Base-by-base conservation (phyloP, 2,888 invertebrate genomes). In the Ectemnius cavifrons region DNA sequence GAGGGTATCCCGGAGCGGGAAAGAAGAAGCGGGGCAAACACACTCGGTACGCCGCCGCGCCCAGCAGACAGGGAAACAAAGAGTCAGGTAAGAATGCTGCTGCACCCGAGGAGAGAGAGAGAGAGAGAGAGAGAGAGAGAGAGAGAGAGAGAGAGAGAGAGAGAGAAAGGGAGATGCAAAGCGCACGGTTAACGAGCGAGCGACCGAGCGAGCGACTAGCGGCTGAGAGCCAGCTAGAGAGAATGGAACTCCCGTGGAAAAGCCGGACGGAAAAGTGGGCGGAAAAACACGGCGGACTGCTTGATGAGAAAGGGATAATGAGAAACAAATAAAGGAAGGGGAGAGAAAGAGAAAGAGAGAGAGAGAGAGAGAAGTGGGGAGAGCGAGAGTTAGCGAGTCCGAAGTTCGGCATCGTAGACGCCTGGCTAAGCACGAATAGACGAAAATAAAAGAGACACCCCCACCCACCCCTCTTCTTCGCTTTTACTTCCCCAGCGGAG, bases 1-100 rank as follows among this genome's bases (percentile, higher is more conserved):
- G n/a, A 14, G 52, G 5, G 52, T 52, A 37, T 37, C 37, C 11
- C 37, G 37, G 37, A 79, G 84, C 86, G 85, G 86, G 86, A 87
- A 84, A 82, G 68, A 20, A 67, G 14, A 69, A 75, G 57, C 69
- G 61, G 67, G 69, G 46, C 18, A 37, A 18, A 46, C 14, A 13
- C n/a, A 11, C 14, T 1, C 6, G 14, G 63, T 46, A 76, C 58
- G 70, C 13, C n/a, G 52, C 5, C 62, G 20, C n/a, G 11, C 14
- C 27, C 63, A 63, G 52, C 27, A 56, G 71, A 62, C 61, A 47
- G 57, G 45, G 71, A 71, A 45, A 68, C 67, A 63, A 56, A 59
- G 63, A 47, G 59, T 11, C n/a, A 66, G 68, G 66, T 63, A 71
- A 63, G 67, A 52, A 49, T 8, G 20, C 57, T 11, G 37, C 37